phyloP scores from a whole-genome alignment of 2,797 vertebrate genomes.

The Myiothlypis coronata region DNA sequence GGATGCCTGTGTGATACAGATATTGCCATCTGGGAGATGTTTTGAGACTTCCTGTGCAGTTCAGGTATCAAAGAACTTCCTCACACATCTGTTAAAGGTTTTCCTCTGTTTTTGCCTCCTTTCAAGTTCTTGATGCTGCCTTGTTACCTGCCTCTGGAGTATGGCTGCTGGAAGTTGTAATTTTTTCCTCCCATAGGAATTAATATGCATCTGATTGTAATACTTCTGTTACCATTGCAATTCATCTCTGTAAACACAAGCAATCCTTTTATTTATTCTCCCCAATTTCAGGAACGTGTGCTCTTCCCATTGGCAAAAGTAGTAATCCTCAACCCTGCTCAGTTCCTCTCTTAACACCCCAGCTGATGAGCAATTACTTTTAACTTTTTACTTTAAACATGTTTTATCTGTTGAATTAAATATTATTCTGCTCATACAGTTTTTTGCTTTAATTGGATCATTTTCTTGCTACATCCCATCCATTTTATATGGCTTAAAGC shows the following conservation, averaged over 20 bases:
- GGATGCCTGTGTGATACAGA: not conserved
- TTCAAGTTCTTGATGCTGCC: not conserved
- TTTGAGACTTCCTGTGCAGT: not conserved
- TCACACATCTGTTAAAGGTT: slow-evolving; percentile 4
- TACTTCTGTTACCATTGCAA: not conserved
- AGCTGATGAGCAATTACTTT: not conserved
- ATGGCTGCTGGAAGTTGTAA: not conserved
- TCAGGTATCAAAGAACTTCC: slow-evolving; percentile 24
- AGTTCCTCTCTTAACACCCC: not conserved
- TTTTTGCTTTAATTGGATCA: not conserved
- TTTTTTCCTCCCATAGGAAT: not conserved
- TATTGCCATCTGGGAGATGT: not conserved
- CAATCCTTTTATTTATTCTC: not conserved
- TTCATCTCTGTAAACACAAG: not conserved
- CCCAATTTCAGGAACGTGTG: not conserved
- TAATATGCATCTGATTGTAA: not conserved
- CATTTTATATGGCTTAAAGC: not conserved
- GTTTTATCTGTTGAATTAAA: not conserved
- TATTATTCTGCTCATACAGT: not conserved
- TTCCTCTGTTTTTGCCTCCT: not conserved
- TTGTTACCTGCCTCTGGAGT: not conserved
- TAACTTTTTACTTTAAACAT: not conserved
- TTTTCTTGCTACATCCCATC: not conserved
- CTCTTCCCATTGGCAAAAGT: not conserved
- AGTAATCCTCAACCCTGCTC: not conserved